Evolutionary conservation across 2,888 invertebrate species (phyloP), one percentile per base, ranked within the genome.

Genomic region (Kuschelorhynchus macadamiae): DNA sequence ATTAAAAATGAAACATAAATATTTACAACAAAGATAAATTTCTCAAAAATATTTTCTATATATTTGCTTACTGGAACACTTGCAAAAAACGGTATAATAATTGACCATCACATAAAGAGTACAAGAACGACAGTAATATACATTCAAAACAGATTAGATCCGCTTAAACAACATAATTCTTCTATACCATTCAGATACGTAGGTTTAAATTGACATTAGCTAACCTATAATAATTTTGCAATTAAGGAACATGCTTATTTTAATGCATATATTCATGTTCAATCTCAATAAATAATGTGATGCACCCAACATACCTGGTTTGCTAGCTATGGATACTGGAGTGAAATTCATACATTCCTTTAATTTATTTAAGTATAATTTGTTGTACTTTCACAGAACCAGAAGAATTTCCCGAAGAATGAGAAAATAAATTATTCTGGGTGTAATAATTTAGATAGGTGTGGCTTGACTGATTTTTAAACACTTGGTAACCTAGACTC

Each of bases 311-410:
- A 57, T 46, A 46, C 44, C 46, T 21, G 55, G 21, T 14, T 52
- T 21, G 14, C 17, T 52, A 39, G 39, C 21, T 55, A 42, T 44
- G 18, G 44, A 36, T 18, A 44, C 21, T 30, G 42, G n/a, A 46
- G 44, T 46, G 56, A 44, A 56, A 55, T 39, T 25, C 53, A 56
- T 56, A 30, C 30, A 17, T 44, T 17, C 18, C 5, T 32, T 44
- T 56, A 44, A 56, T 56, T 56, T 56, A 56, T 44, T 56, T 44
- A 56, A 44, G 32, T 56, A 17, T 30, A 46, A 57, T 57, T 44
- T 14, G 32, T 12, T 18, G 46, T 42, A 44, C 56, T 57, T 57
- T 57, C 56, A 57, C 56, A 20, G 18, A 5, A 57, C 46, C 25
- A 46, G 12, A 18, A 41, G 44, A 56, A 56, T 44, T 56, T 56